phyloP scores from a whole-genome alignment of 2,888 invertebrate genomes.

The Artemia sinica region DNA sequence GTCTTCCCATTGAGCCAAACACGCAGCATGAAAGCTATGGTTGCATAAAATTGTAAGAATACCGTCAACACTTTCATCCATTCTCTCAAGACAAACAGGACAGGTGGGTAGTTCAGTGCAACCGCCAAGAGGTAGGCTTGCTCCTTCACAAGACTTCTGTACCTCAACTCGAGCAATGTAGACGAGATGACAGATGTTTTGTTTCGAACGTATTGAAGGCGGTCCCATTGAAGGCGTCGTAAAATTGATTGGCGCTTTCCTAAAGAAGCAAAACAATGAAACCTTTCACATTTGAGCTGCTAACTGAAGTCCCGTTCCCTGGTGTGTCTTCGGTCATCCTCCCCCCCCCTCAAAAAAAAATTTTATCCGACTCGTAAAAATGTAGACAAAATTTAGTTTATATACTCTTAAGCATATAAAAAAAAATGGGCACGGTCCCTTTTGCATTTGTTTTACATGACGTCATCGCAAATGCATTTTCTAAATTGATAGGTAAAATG shows the following conservation, averaged over 20 bases:
- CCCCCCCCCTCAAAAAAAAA: no score
- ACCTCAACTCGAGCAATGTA: slow-evolving; percentile 88
- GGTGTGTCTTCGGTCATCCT: no score
- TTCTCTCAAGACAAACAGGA: slow-evolving; percentile 85
- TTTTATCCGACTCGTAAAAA: no score
- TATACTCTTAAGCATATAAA: no score
- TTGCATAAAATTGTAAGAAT: slow-evolving; percentile 94
- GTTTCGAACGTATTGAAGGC: slow-evolving; percentile 86
- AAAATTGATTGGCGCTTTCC: slow-evolving; percentile 74
- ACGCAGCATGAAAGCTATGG: slow-evolving; percentile 91
- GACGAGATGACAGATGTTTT: slow-evolving; percentile 77
- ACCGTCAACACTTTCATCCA: slow-evolving; percentile 97
- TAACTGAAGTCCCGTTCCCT: slow-evolving; percentile 19
- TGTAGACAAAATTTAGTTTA: no score
- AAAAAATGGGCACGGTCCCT: no score
- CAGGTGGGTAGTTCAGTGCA: slow-evolving; percentile 93
- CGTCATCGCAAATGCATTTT: no score
- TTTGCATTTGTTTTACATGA: no score
- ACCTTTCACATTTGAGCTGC: slow-evolving; percentile 23
- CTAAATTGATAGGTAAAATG: no score
- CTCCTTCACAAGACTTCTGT: slow-evolving; percentile 49
- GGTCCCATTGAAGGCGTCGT: slow-evolving; percentile 73
- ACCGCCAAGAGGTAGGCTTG: slow-evolving; percentile 38
- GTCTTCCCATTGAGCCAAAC: slow-evolving; percentile 89
- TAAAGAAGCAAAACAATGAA: slow-evolving; percentile 31